Base-by-base conservation (phyloP, 2,113 vertebrate genomes). In the Pagrus major region DNA sequence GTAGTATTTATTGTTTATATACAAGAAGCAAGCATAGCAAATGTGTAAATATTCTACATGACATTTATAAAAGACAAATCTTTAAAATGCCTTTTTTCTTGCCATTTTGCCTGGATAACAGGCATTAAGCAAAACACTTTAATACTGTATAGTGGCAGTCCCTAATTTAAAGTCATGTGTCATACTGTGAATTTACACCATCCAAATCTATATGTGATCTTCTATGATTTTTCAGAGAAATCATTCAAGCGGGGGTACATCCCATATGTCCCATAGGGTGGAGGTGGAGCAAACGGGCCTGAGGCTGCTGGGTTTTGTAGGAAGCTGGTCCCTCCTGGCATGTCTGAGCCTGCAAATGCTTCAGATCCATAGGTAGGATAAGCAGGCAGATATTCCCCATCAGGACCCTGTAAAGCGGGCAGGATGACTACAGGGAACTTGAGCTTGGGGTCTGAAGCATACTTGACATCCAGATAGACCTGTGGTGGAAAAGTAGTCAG, bases 381-480 rank as follows among this genome's bases (percentile, higher is more conserved):
- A 5, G n/a, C 27, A 54, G 73, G 31, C 4, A 10, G 46, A 9
- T 71, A 35, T 9, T 64, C 31, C 10, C 18, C 21, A 16, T 75
- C 76, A 65, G 47, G 44, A 2, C 1, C 14, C 27, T 42, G 59
- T 25, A 5, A 3, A 33, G 58, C 47, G 0, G 85, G 86, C 18
- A 93, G 83, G 63, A 91, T 74, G 37, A 90, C 16, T 11, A 93
- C 84, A 10, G 81, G 86, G 39, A 92, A 90, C 65, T 91, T 91
- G 69, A 90, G 56, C 54, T 81, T 20, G 6, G 90, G 90, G 77
- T 92, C 86, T 23, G 8, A 55, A 51, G 86, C 84, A 35, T 78
- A 88, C 47, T 90, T 90, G 35, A 92, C 84, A 84, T 93, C 86
- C 71, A 93, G 78, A 60, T 90, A 90, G 37, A 91, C 64, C 92